Base-by-base conservation (phyloP, 2,113 vertebrate species). In the Pongo abelii region DNA sequence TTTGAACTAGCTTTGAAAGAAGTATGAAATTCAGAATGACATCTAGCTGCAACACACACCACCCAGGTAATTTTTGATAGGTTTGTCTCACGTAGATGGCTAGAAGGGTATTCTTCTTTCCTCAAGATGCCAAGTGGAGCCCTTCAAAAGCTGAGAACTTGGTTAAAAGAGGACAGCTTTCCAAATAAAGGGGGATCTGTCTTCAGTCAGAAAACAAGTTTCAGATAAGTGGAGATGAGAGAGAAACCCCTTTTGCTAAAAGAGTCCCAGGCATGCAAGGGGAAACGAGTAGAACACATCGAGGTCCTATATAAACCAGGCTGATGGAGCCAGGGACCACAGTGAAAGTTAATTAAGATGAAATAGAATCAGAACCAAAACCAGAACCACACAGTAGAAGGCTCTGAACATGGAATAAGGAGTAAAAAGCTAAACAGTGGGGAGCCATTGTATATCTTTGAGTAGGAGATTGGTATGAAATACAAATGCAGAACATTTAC, bases 1-100 rank as follows among this genome's bases (percentile, higher is more conserved):
- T 92, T 94, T 93, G 50, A 78, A 91, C 20, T 61, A 90, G 12
- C 9, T 91, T 89, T 94, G 86, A 84, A 91, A 93, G 30, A 57
- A 17, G 67, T 11, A 5, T 25, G 78, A 88, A 92, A 84, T 87
- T 95, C 38, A 75, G 80, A 92, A 81, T 61, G 59, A 59, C 22
- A 75, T 57, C 48, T 48, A 77, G 18, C 32, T 79, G 27, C 30
- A 46, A 59, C 7, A 22, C 6, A 5, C 17, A 38, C 50, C 5
- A 27, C 35, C 3, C 25, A 84, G 55, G n/a, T 40, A 40, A 94
- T 84, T 96, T 74, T 85, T 77, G 38, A 55, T 69, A 48, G 40
- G 20, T 35, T 79, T 89, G 61, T 72, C 25, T 97, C 61, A 84
- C 7, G 75, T 50, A 50, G 75, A 75, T 4, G 3, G n/a, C 80